Evolutionary conservation across 2,888 invertebrate species (phyloP), one percentile per base, ranked within the genome.

Genomic region (Hoplodrina ambigua): DNA sequence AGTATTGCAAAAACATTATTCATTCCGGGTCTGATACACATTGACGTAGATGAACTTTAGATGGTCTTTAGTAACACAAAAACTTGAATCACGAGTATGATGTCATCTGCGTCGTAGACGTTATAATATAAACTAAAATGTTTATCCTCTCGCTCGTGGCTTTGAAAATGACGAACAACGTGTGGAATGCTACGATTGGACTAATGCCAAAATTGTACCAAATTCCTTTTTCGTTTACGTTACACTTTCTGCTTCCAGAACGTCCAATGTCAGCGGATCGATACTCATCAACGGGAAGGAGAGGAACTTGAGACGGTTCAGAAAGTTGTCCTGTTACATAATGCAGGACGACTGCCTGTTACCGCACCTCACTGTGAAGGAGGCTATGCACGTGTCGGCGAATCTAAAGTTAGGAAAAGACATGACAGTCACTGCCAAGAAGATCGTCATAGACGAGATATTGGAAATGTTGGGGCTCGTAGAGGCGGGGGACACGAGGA

Each of bases 251-350:
- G 44, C 33, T 89, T 91, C 72, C 94, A 98, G 98, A 94, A 98
- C 98, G 57, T 97, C 98, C 72, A 97, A 98, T 88, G 96, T 99
- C 33, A 97, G 97, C 84, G 99, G 99, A 10, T 97, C 97, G 41
- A 98, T 99, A 76, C 94, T 97, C 69, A 98, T 99, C 86, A 99
- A 99, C 90, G 98, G 98, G 57, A 98, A 98, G 88, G 98, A 98
- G 81, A 96, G 99, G 65, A 98, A 98, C 93, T 96, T 98, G 55
- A 96, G 99, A 52, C 96, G 98, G 74, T 99, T 99, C 94, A 97
- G 99, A 46, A 99, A 99, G 92, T 97, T 99, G 93, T 99, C 99
- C 17, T 99, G 99, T 90, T 99, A 99, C 94, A 99, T 99, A 84
- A 99, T 99, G 99, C 99, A 99, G 91, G 98, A 98, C 87, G 98